Conservation (phyloP, 2,888 invertebrate species). For the Tinea pellionella region DNA sequence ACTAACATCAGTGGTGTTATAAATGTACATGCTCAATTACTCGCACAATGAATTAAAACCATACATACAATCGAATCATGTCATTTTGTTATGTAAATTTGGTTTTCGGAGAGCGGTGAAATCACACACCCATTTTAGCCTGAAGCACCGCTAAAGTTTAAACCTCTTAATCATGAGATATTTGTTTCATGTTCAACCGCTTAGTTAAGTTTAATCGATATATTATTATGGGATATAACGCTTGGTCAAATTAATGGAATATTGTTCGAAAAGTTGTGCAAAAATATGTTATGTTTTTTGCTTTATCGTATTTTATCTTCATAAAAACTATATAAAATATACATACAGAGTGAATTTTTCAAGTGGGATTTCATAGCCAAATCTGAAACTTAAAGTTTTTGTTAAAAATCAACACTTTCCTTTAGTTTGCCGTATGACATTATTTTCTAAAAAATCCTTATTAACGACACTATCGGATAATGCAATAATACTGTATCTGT, state of each 20-base stretch:
- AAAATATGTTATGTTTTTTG: neutral
- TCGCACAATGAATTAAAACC: neutral
- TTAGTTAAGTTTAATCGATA: conserved; percentile 9
- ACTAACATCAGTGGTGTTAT: no score
- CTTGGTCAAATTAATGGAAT: conserved; percentile 18
- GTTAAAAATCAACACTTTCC: no score
- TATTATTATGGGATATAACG: conserved; percentile 21
- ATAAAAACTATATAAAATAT: no score
- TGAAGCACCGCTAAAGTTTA: conserved; percentile 18
- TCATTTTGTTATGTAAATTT: conserved; percentile 9
- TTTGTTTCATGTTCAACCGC: conserved; percentile 18
- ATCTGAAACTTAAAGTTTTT: no score
- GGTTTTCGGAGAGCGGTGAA: neutral
- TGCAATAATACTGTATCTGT: no score
- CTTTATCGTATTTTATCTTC: no score
- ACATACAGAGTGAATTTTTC: no score
- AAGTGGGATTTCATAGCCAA: no score
- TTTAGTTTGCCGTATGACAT: no score
- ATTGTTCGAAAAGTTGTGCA: conserved; percentile 6
- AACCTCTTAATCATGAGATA: conserved; percentile 20
- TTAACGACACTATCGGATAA: no score
- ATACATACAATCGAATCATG: neutral
- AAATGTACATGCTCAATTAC: no score
- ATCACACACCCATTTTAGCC: conserved; percentile 14
- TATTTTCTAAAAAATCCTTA: no score